Percentiles rank a stretch among this genome's conserved stretches.
Conservation (phyloP, 35 echinoderm and acorn worm species). For the Heliocidaris tuberculata region DNA sequence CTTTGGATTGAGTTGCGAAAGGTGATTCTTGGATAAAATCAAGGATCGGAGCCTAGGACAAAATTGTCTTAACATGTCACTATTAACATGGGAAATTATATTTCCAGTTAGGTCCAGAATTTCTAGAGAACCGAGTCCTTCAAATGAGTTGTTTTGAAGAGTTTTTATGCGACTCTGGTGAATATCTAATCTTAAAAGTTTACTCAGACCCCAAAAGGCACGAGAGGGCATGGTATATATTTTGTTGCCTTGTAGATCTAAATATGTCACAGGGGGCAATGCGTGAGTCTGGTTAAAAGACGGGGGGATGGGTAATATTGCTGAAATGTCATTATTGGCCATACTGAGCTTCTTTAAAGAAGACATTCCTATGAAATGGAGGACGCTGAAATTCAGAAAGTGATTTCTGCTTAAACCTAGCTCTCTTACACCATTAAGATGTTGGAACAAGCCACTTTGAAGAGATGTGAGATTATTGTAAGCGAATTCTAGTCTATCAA, state of each 20-base stretch:
- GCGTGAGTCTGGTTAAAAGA: not conserved
- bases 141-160: constrained; percentile 29
- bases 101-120: not conserved
- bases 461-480: constrained; percentile 12
- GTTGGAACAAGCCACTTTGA: not conserved
- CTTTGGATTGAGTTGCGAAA: not conserved
- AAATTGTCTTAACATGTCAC: constrained; percentile 9
- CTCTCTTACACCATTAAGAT: not conserved
- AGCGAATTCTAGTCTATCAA: not conserved
- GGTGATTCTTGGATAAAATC: not conserved
- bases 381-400: not conserved
- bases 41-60: not conserved
- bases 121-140: not conserved
- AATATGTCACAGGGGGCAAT: not conserved
- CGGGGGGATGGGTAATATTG: not conserved
- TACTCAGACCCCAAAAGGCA: not conserved
- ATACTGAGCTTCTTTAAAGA: not conserved
- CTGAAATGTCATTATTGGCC: not conserved
- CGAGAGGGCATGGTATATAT: not conserved
- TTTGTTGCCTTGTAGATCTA: not conserved
- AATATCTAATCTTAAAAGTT: not conserved
- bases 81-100: not conserved
- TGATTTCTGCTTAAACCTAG: not conserved
- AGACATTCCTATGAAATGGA: not conserved
- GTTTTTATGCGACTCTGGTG: not conserved